Evolutionary conservation across 2,888 invertebrate species (phyloP).

Genomic region (Deilephila elpenor): DNA sequence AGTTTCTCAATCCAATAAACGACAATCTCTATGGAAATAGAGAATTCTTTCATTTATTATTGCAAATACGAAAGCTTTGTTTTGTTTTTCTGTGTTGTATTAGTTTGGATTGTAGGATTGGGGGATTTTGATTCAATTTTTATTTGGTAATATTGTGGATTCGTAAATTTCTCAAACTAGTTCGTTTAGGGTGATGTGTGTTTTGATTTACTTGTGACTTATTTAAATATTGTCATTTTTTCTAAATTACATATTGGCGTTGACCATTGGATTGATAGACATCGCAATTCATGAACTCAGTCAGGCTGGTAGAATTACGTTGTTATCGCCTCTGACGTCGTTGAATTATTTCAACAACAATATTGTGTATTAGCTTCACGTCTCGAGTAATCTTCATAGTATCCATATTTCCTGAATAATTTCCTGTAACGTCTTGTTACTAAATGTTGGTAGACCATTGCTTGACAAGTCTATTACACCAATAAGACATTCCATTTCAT

Average conservation of each 20-base stretch:
- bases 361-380: not conserved
- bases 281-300: no score
- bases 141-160: no score
- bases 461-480: not conserved
- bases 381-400: not conserved
- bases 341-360: not conserved
- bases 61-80: not conserved
- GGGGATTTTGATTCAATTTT: not conserved
- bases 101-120: not conserved
- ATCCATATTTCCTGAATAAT: not conserved
- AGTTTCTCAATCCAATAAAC: constrained; percentile 19
- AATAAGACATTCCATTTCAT: not conserved
- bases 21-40: not conserved
- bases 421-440: constrained; percentile 3
- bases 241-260: no score
- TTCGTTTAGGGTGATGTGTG: no score
- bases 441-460: not conserved
- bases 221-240: no score
- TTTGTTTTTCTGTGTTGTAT: not conserved
- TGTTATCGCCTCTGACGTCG: no score
- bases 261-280: no score
- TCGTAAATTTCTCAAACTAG: no score
- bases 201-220: no score
- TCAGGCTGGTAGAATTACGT: no score
- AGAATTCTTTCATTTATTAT: not conserved